phyloP scores from a whole-genome alignment of 2,888 invertebrate genomes.

The Mythimna ferrago region DNA sequence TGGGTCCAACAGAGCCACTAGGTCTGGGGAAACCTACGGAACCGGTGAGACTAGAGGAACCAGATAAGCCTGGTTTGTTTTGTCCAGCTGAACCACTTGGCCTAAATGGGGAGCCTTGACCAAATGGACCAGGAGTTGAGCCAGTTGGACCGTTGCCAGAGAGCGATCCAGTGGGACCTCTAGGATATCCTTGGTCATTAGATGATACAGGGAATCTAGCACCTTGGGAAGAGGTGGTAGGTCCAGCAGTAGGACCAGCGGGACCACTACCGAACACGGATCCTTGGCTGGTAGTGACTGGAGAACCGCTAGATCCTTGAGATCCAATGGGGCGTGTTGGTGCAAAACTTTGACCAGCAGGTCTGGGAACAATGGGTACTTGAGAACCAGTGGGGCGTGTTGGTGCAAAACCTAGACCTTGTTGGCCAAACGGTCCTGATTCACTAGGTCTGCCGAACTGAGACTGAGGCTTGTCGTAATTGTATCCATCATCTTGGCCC shows the following conservation, averaged over 20 bases:
- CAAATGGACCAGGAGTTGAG: constrained; percentile 14
- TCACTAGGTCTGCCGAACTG: constrained; percentile 45
- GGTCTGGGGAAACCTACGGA: constrained; percentile 34
- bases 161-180: constrained; percentile 27
- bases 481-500: constrained; percentile 67
- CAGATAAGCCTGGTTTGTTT: constrained; percentile 35
- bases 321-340: constrained; percentile 38
- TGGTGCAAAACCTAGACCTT: constrained; percentile 3
- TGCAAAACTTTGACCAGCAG: constrained; percentile 40
- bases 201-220: constrained; percentile 49
- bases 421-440: constrained; percentile 34
- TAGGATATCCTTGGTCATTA: constrained; percentile 53
- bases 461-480: constrained; percentile 68
- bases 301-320: constrained; percentile 13
- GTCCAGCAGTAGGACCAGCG: constrained; percentile 23
- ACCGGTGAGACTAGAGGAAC: neutral
- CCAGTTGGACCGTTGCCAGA: constrained; percentile 39
- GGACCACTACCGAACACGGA: constrained; percentile 26
- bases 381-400: constrained; percentile 4
- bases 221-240: constrained; percentile 50
- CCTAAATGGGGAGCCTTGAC: constrained; percentile 40
- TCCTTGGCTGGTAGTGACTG: constrained; percentile 30
- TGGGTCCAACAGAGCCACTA: constrained; percentile 9
- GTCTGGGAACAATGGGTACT: constrained; percentile 28
- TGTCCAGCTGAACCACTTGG: constrained; percentile 43